phyloP scores from a whole-genome alignment of 2,113 vertebrate genomes.

The Apodemus speciosus region DNA sequence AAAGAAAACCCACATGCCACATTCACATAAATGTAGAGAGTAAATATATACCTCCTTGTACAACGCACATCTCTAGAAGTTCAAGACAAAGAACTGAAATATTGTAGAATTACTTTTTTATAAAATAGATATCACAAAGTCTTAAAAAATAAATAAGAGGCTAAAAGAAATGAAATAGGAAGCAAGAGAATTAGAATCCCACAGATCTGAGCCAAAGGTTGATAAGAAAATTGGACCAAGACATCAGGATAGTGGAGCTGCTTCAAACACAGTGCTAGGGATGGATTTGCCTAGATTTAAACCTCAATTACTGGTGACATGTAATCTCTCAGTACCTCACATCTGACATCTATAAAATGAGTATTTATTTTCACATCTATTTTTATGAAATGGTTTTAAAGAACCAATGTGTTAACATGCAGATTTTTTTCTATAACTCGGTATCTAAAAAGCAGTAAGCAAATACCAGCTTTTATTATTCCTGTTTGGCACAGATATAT shows the following conservation, averaged over 20 bases:
- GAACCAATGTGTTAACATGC: not conserved
- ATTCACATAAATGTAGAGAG: not conserved
- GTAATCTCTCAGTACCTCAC: not conserved
- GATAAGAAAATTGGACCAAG: not conserved
- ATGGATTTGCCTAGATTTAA: not conserved
- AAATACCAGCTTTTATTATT: not conserved
- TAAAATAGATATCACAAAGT: not conserved
- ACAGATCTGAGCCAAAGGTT: not conserved
- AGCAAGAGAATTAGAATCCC: not conserved
- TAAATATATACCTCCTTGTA: not conserved
- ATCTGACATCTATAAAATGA: not conserved
- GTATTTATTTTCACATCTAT: not conserved
- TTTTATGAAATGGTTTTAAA: slow-evolving; percentile 20
- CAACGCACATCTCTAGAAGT: not conserved
- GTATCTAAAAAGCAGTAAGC: not conserved
- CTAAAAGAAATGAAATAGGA: not conserved
- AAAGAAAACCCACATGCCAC: not conserved
- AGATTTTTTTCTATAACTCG: not conserved
- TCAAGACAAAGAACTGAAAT: slow-evolving; percentile 26
- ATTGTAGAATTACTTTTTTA: not conserved
- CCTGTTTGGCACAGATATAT: not conserved
- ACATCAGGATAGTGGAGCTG: not conserved
- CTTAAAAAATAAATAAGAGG: not conserved
- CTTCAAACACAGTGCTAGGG: not conserved
- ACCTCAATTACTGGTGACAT: not conserved